Base-by-base conservation (phyloP, 2,797 vertebrate species). In the Chelidonichthys spinosus region DNA sequence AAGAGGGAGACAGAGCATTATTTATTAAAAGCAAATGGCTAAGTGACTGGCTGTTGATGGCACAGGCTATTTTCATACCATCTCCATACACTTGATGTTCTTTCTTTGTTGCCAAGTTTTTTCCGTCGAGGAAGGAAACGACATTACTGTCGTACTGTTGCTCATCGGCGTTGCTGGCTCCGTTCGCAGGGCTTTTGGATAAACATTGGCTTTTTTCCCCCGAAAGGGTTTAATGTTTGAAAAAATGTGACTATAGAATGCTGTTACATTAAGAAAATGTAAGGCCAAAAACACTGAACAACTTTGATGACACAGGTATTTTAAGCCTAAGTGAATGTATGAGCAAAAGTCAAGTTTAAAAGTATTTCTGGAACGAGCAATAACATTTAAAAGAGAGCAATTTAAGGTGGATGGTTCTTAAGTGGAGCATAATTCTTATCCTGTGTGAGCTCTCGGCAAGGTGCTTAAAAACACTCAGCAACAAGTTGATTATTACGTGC, bases 41-140 rank as follows among this genome's bases (percentile, higher is more conserved):
- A 85, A 91, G 88, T 91, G 89, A 90, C 79, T 85, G 69, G 71
- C 85, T 89, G 85, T 66, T 90, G 81, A 90, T 84, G 80, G 87
- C 80, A 69, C 54, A 46, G 77, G 79, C 89, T 87, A 85, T 92
- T 90, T 91, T 87, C 75, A 86, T 71, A 76, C 76, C 3, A 3
- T 74, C 76, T 53, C 61, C 33, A n/a, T 78, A 55, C 61, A 76
- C 69, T 81, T 60, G 39, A 68, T 79, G 71, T 63, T 79, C 69
- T 62, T 42, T 71, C 52, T 75, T 74, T 76, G 46, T 79, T 79
- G 70, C 63, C 63, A 76, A 49, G 44, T 64, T 77, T 76, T 69
- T 66, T 43, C 25, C 5, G 13, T 68, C n/a, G 43, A 69, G 55
- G 53, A 66, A 61, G 11, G 25, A 76, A 67, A 60, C 42, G 35